These are phyloP conservation scores for Pseudomugil tenellus DNA, from an alignment of 2,797 vertebrate species.

Conservation along the genomic window DNA sequence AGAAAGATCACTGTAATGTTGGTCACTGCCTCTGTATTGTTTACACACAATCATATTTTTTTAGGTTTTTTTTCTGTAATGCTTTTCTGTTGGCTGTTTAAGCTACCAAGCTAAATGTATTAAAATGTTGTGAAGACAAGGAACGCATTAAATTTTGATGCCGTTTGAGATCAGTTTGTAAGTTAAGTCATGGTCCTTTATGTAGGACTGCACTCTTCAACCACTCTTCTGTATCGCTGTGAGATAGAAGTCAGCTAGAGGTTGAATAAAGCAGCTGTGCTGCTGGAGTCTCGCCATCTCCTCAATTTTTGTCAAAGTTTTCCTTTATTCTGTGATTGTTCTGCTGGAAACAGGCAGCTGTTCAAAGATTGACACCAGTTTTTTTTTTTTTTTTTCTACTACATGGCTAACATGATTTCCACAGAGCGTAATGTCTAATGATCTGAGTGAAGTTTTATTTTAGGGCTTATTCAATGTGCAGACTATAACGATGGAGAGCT, in stretches of 20 bases:
- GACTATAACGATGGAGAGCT: too few relatives aligned
- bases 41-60: neutral
- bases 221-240: neutral
- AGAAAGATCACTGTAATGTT: slow-evolving; percentile 15
- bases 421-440: neutral
- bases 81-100: neutral
- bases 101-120: neutral
- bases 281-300: neutral
- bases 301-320: neutral
- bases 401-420: neutral
- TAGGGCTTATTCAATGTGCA: neutral
- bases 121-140: neutral
- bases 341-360: too few relatives aligned
- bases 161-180: slow-evolving; percentile 1
- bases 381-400: neutral
- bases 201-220: neutral
- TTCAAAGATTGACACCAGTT: neutral
- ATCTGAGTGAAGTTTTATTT: neutral
- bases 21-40: slow-evolving; percentile 14
- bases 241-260: neutral
- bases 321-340: neutral
- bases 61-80: neutral
- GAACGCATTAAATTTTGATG: slow-evolving; percentile 1
- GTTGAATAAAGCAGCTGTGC: neutral
- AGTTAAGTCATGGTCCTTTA: neutral